phyloP scores from a whole-genome alignment of 2,113 vertebrate genomes.

The Galbula dea region DNA sequence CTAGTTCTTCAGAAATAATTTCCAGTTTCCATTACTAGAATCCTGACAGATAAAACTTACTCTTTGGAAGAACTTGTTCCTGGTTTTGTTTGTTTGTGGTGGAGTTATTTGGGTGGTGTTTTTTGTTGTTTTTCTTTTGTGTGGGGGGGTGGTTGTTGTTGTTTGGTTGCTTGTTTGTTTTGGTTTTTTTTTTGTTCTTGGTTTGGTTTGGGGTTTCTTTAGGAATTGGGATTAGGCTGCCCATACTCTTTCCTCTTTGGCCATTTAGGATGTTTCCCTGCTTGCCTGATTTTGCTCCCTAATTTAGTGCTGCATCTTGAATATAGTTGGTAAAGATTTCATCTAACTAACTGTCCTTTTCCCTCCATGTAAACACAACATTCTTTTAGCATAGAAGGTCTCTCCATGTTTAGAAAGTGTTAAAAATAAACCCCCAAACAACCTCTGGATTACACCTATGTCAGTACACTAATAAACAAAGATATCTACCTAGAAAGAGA shows the following conservation, averaged over 20 bases:
- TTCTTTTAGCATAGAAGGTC: neutral
- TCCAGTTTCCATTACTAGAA: neutral
- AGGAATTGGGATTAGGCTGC: rapidly evolving
- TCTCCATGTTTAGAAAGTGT: neutral
- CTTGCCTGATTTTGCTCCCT: neutral
- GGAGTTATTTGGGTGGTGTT: neutral
- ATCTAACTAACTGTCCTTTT: neutral
- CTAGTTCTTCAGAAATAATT: neutral
- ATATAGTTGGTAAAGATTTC: neutral
- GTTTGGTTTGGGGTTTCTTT: neutral
- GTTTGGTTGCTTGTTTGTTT: neutral
- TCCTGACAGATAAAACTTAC: neutral
- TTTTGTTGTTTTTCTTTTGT: neutral
- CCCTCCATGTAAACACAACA: neutral
- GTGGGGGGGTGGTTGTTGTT: no score
- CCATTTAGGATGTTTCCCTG: neutral
- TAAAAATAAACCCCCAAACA: neutral
- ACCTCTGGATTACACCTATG: neutral
- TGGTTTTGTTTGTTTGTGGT: rapidly evolving
- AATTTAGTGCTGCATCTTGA: neutral
- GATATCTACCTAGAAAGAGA: neutral
- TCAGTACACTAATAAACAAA: neutral
- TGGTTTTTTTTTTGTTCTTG: neutral
- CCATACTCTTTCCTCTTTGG: neutral
- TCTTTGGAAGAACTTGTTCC: neutral